Conservation (phyloP, 2,888 invertebrate genomes). For the Rhagium mordax region DNA sequence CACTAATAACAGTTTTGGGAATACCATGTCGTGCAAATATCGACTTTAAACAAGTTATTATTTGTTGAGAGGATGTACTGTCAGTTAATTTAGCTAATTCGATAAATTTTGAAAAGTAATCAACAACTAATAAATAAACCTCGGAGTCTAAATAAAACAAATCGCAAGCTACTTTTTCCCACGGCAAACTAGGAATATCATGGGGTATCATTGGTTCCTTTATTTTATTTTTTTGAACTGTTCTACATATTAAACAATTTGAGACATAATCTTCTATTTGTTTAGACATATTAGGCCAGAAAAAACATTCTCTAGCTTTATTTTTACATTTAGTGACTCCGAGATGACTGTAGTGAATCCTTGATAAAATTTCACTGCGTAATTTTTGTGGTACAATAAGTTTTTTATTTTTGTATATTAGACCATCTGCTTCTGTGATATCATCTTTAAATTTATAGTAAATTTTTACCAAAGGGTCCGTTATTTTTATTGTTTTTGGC, state of each 20-base stretch:
- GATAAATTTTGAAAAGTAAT: slow-evolving; percentile 1
- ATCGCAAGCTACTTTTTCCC: slow-evolving; percentile 26
- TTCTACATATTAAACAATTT: slow-evolving; percentile 13
- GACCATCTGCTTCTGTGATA: background rate
- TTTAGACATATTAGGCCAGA: slow-evolving; percentile 17
- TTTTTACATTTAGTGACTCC: background rate
- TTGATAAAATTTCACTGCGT: background rate
- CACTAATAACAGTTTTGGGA: slow-evolving; percentile 19
- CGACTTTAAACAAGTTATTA: slow-evolving; percentile 1
- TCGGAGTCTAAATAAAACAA: background rate
- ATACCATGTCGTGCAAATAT: too few relatives aligned
- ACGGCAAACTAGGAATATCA: slow-evolving; percentile 17
- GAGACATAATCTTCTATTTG: slow-evolving; percentile 12
- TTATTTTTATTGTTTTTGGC: too few relatives aligned
- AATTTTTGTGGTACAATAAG: background rate
- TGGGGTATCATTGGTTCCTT: slow-evolving; percentile 12
- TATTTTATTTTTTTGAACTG: slow-evolving; percentile 4
- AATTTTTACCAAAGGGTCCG: too few relatives aligned
- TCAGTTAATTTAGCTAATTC: slow-evolving; percentile 14
- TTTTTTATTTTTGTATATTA: slow-evolving; percentile 24
- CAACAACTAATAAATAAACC: slow-evolving; percentile 12
- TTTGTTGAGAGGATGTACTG: background rate
- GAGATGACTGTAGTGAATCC: background rate
- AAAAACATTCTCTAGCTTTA: slow-evolving; percentile 8
- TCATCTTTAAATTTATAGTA: too few relatives aligned